Evolutionary conservation across 2,113 vertebrate genomes (phyloP).

Genomic region (Gavia stellata): DNA sequence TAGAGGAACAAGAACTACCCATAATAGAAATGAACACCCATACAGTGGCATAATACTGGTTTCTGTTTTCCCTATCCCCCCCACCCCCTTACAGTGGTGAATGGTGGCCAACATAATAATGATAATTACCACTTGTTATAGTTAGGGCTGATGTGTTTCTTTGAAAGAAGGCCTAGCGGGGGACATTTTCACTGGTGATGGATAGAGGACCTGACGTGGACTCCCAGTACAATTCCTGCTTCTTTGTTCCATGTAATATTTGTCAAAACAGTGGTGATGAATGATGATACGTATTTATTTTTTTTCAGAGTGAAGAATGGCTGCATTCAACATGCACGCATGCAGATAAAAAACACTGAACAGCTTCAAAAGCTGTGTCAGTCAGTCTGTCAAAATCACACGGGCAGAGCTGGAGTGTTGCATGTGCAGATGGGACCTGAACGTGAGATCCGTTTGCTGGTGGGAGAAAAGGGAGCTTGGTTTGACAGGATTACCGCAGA

Average conservation of each 20-base stretch:
- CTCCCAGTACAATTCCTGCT: neutral
- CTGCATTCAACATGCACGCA: neutral
- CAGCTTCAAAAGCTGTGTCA: constrained; percentile 24
- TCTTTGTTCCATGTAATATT: constrained; percentile 21
- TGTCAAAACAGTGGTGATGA: neutral
- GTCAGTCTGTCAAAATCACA: constrained; percentile 14
- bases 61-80: neutral
- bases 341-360: neutral
- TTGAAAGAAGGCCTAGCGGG: neutral
- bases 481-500: neutral
- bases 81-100: neutral
- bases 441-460: neutral
- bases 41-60: neutral
- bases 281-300: neutral
- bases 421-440: neutral
- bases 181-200: neutral
- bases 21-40: neutral
- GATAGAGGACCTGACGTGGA: neutral
- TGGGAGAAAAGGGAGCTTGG: neutral
- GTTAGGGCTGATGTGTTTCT: neutral
- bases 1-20: neutral
- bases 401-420: neutral
- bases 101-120: neutral
- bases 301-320: neutral
- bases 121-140: neutral